A percentile compares a stretch with the other conserved stretches of the same genome.
phyloP scores from a whole-genome alignment of 1,140 invertebrate species.

The Zaprionus inermis region DNA sequence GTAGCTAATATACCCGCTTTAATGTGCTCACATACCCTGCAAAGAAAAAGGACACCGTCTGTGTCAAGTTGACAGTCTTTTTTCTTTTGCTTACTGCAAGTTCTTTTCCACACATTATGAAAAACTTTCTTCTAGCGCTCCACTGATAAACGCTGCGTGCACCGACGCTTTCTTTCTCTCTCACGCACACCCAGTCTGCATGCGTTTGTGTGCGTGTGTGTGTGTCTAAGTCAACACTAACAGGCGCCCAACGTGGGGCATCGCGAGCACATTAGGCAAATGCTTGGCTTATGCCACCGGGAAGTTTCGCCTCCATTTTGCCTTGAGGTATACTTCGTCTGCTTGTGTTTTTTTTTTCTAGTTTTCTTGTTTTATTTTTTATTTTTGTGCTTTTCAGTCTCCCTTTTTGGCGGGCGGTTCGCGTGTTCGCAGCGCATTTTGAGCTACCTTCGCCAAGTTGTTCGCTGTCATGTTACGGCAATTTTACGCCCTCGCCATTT shows the following conservation, averaged over 20 bases:
- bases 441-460: slow-evolving; percentile 78
- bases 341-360: neutral
- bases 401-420: slow-evolving; percentile 26
- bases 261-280: slow-evolving; percentile 74
- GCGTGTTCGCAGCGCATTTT: slow-evolving; percentile 76
- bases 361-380: neutral
- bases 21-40: neutral
- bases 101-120: slow-evolving; percentile 75
- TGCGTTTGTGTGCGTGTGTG: slow-evolving; percentile 41
- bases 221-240: slow-evolving; percentile 66
- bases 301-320: slow-evolving; percentile 11
- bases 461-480: slow-evolving; percentile 81
- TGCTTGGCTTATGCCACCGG: slow-evolving; percentile 40
- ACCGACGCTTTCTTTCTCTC: neutral
- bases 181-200: slow-evolving; percentile 7
- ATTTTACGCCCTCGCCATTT: slow-evolving; percentile 80
- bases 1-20: neutral
- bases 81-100: slow-evolving; percentile 47
- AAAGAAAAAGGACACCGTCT: slow-evolving; percentile 43
- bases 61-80: slow-evolving; percentile 70
- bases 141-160: slow-evolving; percentile 54
- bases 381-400: neutral
- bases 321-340: slow-evolving; percentile 23
- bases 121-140: slow-evolving; percentile 60
- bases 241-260: slow-evolving; percentile 43